Conservation (phyloP, 2,113 vertebrate species). For the Cnemophilus loriae region DNA sequence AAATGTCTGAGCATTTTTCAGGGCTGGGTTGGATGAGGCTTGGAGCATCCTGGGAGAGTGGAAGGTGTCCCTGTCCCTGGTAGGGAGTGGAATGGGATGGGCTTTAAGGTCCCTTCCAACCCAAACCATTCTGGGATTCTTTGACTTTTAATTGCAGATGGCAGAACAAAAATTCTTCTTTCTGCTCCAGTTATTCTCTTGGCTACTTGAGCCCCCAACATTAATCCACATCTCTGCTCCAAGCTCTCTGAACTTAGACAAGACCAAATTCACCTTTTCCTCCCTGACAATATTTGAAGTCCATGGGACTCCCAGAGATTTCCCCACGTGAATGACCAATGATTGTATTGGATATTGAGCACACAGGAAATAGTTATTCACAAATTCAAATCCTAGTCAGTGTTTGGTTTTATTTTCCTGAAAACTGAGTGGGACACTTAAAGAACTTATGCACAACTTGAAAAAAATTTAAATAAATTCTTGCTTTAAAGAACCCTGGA, state of each 20-base stretch:
- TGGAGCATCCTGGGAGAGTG: background rate
- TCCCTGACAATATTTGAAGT: background rate
- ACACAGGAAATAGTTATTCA: background rate
- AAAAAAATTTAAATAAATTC: background rate
- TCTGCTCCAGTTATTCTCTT: background rate
- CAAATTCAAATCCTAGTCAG: background rate
- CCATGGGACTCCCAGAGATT: background rate
- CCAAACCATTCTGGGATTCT: background rate
- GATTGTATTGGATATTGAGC: rapidly evolving
- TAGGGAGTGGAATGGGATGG: background rate
- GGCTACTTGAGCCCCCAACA: background rate
- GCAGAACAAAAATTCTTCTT: background rate
- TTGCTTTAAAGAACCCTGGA: slow-evolving; percentile 10
- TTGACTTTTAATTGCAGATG: background rate
- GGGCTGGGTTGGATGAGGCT: background rate
- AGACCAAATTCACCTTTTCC: background rate
- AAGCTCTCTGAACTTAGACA: background rate
- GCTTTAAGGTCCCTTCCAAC: background rate
- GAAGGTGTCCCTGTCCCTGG: background rate
- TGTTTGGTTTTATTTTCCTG: background rate
- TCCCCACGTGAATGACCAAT: background rate
- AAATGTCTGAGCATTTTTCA: background rate
- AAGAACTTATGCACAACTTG: background rate
- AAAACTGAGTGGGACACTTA: background rate
- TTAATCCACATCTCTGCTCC: background rate